A percentile compares a stretch with the other conserved stretches of the same genome.
phyloP scores from a whole-genome alignment of 1,140 invertebrate species.

The Cotesia typhae region DNA sequence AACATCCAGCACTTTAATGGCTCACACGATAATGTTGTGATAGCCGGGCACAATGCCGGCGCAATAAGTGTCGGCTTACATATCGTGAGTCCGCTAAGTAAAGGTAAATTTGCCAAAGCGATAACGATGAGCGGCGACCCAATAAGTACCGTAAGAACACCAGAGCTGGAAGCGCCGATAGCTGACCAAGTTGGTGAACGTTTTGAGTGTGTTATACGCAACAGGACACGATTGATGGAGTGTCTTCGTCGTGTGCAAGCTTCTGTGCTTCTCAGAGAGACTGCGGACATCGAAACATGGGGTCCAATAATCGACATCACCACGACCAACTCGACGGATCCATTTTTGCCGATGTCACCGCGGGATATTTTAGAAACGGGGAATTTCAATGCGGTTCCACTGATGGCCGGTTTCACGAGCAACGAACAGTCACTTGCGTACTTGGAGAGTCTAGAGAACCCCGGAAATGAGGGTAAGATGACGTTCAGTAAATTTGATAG shows the following conservation, averaged over 20 bases:
- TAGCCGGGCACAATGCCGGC: conserved; percentile 88
- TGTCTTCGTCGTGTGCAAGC: conserved; percentile 73
- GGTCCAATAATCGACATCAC: conserved; percentile 77
- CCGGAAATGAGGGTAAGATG: conserved; percentile 65
- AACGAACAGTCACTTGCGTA: conserved; percentile 77
- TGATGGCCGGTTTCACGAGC: conserved; percentile 78
- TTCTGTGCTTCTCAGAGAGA: conserved; percentile 69
- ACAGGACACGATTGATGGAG: conserved; percentile 72
- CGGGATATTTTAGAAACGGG: conserved; percentile 70
- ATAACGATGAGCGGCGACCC: conserved; percentile 80
- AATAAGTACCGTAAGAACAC: conserved; percentile 59
- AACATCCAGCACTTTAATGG: conserved; percentile 90
- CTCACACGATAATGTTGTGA: conserved; percentile 81
- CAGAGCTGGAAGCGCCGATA: conserved; percentile 62
- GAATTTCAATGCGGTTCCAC: conserved; percentile 71
- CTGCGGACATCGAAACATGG: conserved; percentile 74
- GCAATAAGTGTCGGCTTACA: conserved; percentile 79
- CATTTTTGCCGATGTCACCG: conserved; percentile 75
- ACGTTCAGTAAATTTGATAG: conserved; percentile 69
- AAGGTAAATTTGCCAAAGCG: conserved; percentile 71
- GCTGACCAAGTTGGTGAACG: conserved; percentile 69
- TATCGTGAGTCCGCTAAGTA: conserved; percentile 71
- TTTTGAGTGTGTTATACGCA: conserved; percentile 73
- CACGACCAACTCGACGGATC: conserved; percentile 73
- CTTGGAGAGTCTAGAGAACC: conserved; percentile 66